A percentile compares a stretch with the other conserved stretches of the same genome.
Evolutionary conservation across 2,888 invertebrate genomes (phyloP).

Genomic region (Criorhina ranunculi): DNA sequence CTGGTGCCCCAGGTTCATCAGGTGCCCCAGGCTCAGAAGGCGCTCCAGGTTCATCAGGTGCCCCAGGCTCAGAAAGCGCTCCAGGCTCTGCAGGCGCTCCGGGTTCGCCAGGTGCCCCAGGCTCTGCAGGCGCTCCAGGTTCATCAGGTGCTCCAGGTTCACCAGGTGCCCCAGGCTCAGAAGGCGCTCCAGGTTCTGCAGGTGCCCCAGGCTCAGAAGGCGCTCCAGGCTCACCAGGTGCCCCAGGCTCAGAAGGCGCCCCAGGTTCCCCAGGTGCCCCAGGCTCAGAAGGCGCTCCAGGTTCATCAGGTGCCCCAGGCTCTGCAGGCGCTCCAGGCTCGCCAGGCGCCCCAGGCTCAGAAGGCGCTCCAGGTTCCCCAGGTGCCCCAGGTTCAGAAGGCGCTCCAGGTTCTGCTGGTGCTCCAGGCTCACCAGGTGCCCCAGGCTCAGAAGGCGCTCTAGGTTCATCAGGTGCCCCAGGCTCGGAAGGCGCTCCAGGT

Average conservation of each 20-base stretch:
- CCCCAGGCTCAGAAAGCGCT: not conserved
- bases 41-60: not conserved
- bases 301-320: conserved; percentile 6
- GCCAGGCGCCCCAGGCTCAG: conserved; percentile 6
- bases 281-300: conserved; percentile 8
- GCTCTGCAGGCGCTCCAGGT: not conserved
- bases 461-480: conserved; percentile 15
- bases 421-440: conserved; percentile 4
- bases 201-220: not conserved
- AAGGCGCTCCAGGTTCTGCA: not conserved
- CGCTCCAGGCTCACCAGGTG: not conserved
- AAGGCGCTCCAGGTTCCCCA: conserved; percentile 1
- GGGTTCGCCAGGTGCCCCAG: not conserved
- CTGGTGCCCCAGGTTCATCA: not conserved
- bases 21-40: not conserved
- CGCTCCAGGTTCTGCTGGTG: not conserved
- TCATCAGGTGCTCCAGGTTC: conserved; percentile 6
- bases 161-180: conserved; percentile 4
- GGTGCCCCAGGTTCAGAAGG: conserved; percentile 3
- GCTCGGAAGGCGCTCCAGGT: not conserved
- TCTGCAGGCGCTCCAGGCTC: not conserved
- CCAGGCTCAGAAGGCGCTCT: not conserved
- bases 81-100: not conserved
- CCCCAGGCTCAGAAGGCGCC: not conserved
- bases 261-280: not conserved